Base-by-base conservation (phyloP, 2,888 invertebrate genomes). In the Hermaeophaga mercurialis region DNA sequence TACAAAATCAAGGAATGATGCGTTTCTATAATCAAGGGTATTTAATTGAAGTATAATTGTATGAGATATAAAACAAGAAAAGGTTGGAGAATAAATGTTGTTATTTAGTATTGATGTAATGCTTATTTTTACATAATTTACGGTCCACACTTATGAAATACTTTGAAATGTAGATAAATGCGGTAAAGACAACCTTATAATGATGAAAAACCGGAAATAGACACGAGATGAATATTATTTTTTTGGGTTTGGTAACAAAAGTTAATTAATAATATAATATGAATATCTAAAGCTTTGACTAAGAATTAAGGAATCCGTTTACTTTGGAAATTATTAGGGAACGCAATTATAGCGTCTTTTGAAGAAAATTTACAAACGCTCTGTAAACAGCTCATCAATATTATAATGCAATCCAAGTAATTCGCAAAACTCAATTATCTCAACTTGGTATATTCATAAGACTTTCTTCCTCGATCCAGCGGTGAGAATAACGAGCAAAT, bases 401-500 rank as follows among this genome's bases (percentile, higher is more conserved):
- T 54, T 49, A 39, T 49, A 49, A 49, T 54, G 49, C 53, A 58
- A 58, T 54, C 54, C 45, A 18, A 48, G 48, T 53, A 44, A 58
- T 58, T 58, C 44, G 38, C 48, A 54, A 54, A 53, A 49, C 44
- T 54, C 54, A 54, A 58, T 58, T 58, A 58, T 57, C 48, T 41
- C 48, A 34, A 45, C 49, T 36, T 17, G 49, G 38, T 44, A 38
- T 58, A 45, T 54, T 54, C 38, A 45, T 54, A 50, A 52, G 41
- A 60, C 46, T 50, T 60, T 48, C 56, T 31, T 38, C 50, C 54
- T 24, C 41, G 46, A 43, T 43, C 38, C 22, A 36, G 48, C 36
- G 45, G 60, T 53, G 63, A 49, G 59, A 62, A 60, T 62, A 65
- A 58, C 56, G 58, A 49, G 57, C 52, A 53, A 63, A 65, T 67